Percentiles rank a stretch among this genome's conserved stretches.
These are phyloP conservation scores for Isoperla grammatica DNA, from an alignment of 2,888 invertebrate species.

Conservation along the genomic window DNA sequence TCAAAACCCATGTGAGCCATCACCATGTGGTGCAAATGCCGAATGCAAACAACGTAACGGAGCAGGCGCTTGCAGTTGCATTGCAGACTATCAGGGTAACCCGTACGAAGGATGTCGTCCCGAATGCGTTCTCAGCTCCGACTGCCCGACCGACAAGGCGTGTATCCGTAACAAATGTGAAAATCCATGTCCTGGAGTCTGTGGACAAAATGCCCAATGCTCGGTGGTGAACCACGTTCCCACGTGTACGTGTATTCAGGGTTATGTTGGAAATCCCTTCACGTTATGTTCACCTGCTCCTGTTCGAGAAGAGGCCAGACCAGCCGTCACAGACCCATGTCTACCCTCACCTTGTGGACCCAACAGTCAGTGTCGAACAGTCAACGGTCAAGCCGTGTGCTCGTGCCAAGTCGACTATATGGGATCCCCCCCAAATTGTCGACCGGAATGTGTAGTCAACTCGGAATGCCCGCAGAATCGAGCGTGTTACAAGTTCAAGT, in stretches of 20 bases:
- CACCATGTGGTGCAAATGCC: constrained; percentile 83
- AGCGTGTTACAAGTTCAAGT: constrained; percentile 40
- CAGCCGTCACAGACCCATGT: constrained; percentile 54
- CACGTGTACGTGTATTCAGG: constrained; percentile 72
- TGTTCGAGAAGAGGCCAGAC: constrained; percentile 25
- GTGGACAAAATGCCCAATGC: constrained; percentile 78
- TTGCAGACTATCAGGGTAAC: constrained; percentile 76
- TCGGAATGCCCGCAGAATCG: constrained; percentile 38
- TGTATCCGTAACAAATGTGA: constrained; percentile 78
- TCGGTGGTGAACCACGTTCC: constrained; percentile 80
- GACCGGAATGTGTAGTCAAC: constrained; percentile 41
- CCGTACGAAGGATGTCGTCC: constrained; percentile 83
- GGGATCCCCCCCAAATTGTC: constrained; percentile 50
- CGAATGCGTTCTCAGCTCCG: constrained; percentile 80
- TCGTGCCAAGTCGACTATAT: constrained; percentile 57
- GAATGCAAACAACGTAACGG: constrained; percentile 70
- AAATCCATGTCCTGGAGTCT: constrained; percentile 82
- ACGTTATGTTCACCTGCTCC: constrained; percentile 49
- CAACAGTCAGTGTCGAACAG: constrained; percentile 57
- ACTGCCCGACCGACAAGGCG: constrained; percentile 75
- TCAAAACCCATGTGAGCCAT: constrained; percentile 53
- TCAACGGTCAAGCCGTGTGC: constrained; percentile 57
- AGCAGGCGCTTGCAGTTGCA: constrained; percentile 73
- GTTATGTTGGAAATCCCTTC: constrained; percentile 73
- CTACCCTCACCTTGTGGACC: constrained; percentile 63